Conservation (phyloP, 2,113 vertebrate genomes). For the Hyperoodon ampullatus region DNA sequence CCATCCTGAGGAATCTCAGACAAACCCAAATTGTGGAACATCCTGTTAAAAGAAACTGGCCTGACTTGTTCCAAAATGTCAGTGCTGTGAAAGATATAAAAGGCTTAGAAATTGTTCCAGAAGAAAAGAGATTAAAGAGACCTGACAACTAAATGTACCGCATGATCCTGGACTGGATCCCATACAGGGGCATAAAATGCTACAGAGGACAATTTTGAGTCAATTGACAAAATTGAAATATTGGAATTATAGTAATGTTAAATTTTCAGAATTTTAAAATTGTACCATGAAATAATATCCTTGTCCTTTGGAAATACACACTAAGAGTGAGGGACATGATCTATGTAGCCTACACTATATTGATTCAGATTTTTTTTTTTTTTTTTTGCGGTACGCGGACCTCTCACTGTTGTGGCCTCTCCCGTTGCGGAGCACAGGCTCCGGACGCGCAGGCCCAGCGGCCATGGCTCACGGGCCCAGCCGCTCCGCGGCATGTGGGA, state of each 20-base stretch:
- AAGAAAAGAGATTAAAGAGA: neutral
- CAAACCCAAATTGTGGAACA: neutral
- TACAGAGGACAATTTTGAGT: neutral
- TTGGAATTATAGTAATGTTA: neutral
- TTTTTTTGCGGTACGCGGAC: no score
- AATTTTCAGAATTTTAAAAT: constrained; percentile 8
- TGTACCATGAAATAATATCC: neutral
- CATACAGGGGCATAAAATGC: neutral
- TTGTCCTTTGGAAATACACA: neutral
- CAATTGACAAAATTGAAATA: neutral
- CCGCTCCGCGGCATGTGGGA: no score
- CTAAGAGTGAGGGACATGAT: neutral
- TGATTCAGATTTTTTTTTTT: no score
- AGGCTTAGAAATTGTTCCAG: neutral
- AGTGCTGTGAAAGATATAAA: neutral
- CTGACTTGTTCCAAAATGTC: constrained; percentile 1
- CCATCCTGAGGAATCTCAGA: neutral
- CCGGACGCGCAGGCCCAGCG: no score
- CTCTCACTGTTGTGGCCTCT: no score
- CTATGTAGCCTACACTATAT: neutral
- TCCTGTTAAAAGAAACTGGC: neutral
- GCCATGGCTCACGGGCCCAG: no score
- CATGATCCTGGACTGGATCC: neutral
- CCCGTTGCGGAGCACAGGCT: no score
- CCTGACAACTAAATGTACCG: neutral